Evolutionary conservation across 2,797 vertebrate species (phyloP), one percentile per base, ranked within the genome.

Genomic region (Delichon dasypus): DNA sequence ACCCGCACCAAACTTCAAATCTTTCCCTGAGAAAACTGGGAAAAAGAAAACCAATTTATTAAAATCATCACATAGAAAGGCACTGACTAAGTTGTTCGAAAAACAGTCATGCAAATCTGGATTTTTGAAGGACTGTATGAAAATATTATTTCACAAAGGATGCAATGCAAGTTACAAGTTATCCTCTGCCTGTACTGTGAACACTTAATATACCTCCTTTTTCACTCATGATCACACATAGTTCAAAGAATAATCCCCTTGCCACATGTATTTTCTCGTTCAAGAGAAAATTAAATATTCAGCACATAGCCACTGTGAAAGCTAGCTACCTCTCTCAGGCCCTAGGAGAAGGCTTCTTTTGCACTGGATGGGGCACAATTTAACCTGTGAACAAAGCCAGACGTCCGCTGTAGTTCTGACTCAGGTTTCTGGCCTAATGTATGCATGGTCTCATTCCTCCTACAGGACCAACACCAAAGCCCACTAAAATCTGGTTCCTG

Each of bases 231-330:
- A 82, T 66, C 74, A 84, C 36, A 78, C 30, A 36, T 5, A 75
- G 44, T 78, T 93, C 71, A 65, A 94, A 58, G 66, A 94, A 83
- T 50, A 88, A 88, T 82, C 74, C 83, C 67, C 82, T 57, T 79
- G 57, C 70, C 72, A 71, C 53, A 73, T 30, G 40, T 30, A 67
- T 78, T 77, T 81, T 42, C 62, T 90, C 32, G 62, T 79, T 76
- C 47, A 64, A 40, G 16, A 91, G 50, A 60, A 93, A 93, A 82
- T 55, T 25, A 66, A 82, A 73, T 42, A 68, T 50, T 89, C 67
- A 75, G 58, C 58, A 64, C 34, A 61, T 6, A 55, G 53, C 13
- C 61, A 34, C 48, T 53, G 38, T 48, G 62, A 85, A 88, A 88
- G 58, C 60, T 73, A 71, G 42, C 26, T 30, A 70, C 13, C 42